phyloP scores from a whole-genome alignment of 2,797 vertebrate genomes.

The Erithacus rubecula region DNA sequence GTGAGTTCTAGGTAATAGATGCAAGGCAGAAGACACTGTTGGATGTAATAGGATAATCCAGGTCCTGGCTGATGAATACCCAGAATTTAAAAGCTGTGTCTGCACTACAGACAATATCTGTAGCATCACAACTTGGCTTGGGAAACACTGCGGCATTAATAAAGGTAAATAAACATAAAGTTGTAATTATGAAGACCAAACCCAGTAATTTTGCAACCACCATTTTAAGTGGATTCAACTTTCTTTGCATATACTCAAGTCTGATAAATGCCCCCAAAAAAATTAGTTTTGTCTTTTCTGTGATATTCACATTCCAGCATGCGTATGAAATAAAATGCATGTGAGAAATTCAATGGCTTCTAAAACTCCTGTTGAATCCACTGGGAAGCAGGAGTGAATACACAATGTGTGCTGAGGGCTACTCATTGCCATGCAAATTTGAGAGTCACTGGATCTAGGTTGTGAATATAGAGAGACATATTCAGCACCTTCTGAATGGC shows the following conservation, averaged over 20 bases:
- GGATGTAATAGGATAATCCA: slow-evolving; percentile 82
- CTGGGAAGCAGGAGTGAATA: background rate
- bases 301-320: background rate
- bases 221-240: background rate
- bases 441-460: background rate
- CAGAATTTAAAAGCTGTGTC: slow-evolving; percentile 78
- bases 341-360: background rate
- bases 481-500: background rate
- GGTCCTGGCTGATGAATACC: slow-evolving; percentile 71
- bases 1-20: slow-evolving; percentile 76
- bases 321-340: background rate
- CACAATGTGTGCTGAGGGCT: background rate
- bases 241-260: background rate
- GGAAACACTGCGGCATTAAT: slow-evolving; percentile 70
- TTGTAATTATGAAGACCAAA: background rate
- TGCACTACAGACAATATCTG: slow-evolving; percentile 78
- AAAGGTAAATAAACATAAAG: slow-evolving; percentile 63
- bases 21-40: slow-evolving; percentile 76
- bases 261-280: fast-evolving
- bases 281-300: background rate
- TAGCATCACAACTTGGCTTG: slow-evolving; percentile 70
- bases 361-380: background rate
- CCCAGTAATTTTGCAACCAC: background rate
- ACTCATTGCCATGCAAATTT: background rate
- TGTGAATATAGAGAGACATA: too few species aligned